These are phyloP conservation scores for Esperia sulphurella DNA, from an alignment of 2,888 invertebrate genomes.

Conservation along the genomic window DNA sequence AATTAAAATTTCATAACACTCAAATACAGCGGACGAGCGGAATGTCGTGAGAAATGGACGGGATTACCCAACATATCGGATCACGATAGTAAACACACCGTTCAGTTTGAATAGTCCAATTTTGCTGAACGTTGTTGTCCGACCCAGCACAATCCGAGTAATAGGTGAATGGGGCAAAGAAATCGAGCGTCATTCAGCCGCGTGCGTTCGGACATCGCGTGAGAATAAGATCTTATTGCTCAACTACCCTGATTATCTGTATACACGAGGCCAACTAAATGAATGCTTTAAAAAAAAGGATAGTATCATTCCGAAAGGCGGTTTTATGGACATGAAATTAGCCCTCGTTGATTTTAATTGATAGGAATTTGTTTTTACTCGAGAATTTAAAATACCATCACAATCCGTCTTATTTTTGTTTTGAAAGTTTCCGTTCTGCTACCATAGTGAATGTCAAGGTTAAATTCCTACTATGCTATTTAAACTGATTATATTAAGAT, in stretches of 20 bases:
- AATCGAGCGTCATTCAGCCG: slow-evolving; percentile 20
- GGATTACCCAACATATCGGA: slow-evolving; percentile 38
- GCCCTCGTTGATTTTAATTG: no score
- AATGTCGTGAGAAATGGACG: slow-evolving; percentile 44
- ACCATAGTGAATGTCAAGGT: no score
- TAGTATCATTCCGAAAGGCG: no score
- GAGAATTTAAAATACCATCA: no score
- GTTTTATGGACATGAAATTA: no score
- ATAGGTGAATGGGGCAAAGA: slow-evolving; percentile 39
- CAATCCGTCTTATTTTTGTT: no score
- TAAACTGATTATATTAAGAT: no score
- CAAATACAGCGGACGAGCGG: slow-evolving; percentile 23
- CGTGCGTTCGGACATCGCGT: slow-evolving; percentile 13
- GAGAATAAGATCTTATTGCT: slow-evolving; percentile 18
- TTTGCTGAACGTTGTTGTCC: slow-evolving; percentile 26
- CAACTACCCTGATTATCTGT: slow-evolving; percentile 6
- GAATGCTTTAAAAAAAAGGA: background rate
- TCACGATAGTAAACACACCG: slow-evolving; percentile 37
- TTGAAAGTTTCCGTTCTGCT: no score
- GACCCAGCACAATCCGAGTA: slow-evolving; percentile 18
- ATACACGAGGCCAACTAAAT: background rate
- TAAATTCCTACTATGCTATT: no score
- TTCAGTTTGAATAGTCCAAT: slow-evolving; percentile 33
- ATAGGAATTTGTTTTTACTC: no score
- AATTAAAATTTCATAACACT: slow-evolving; percentile 37